Evolutionary conservation across 2,113 vertebrate species (phyloP), one percentile per base, ranked within the genome.

Genomic region (Amphilophus citrinellus): DNA sequence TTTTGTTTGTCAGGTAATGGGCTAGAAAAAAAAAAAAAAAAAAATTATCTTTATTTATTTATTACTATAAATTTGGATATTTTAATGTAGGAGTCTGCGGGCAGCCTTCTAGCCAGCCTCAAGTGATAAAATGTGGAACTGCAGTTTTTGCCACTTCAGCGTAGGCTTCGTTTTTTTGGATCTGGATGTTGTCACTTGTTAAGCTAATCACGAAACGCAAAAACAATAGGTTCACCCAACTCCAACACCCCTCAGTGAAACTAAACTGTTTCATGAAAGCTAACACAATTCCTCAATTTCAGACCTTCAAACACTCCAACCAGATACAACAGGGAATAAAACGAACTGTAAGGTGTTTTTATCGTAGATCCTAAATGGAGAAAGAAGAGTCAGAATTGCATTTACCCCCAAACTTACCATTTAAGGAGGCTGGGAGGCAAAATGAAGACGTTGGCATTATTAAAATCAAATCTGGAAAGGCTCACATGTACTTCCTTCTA

Each of bases 381-480:
- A 89, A 63, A 50, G 91, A 50, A 17, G 1, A 57, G 71, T n/a
- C 58, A 57, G 22, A 27, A 82, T 93, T 90, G 86, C 93, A 94
- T 97, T 96, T 96, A 96, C 95, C 96, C 94, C 93, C 90, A 92
- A 95, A 96, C 14, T 94, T 95, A 95, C 92, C 92, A 95, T 92
- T 95, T 96, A 97, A 96, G 95, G 94, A 96, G 91, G 90, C 95
- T 95, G 95, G 96, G 96, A 96, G 95, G 95, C 82, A 96, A 96
- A 97, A 97, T 97, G 97, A 98, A 98, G 97, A 97, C 95, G 95
- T 96, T 94, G 95, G 93, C 94, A 95, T 98, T 98, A 98, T 97
- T 97, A 97, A 98, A 97, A 97, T 98, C 96, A 97, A 97, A 97
- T 98, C 96, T 96, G 96, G 94, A 87, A 91, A 87, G 93, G 95